Conservation (phyloP, 1,140 invertebrate species). For the Scaptomyza graminum region DNA sequence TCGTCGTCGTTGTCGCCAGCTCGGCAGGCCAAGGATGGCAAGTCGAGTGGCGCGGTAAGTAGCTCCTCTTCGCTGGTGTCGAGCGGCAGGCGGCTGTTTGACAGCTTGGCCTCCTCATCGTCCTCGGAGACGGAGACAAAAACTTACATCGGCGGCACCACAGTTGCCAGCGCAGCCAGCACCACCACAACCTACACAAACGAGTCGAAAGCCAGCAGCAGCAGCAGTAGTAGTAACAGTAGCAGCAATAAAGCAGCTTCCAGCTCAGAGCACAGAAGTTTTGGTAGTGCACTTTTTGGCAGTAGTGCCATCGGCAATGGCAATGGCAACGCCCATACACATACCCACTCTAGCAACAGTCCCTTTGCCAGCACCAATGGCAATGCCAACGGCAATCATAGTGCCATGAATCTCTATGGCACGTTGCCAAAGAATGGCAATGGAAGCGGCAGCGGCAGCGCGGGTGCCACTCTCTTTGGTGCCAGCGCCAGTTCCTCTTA, state of each 20-base stretch:
- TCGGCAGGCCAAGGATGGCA: conserved; percentile 49
- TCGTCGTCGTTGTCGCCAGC: conserved; percentile 73
- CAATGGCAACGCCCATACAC: conserved; percentile 30
- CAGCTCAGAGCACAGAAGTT: conserved; percentile 61
- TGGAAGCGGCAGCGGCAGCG: conserved; percentile 20
- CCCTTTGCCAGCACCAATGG: conserved; percentile 70
- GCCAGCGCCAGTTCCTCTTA: conserved; percentile 57
- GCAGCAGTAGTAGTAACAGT: conserved; percentile 55
- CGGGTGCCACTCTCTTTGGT: conserved; percentile 63
- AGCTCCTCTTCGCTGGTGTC: conserved; percentile 70
- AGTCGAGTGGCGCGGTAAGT: conserved; percentile 41
- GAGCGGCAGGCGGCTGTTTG: conserved; percentile 73
- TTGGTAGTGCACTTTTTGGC: conserved; percentile 63
- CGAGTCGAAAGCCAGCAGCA: conserved; percentile 55
- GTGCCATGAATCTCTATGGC: conserved; percentile 79
- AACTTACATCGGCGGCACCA: conserved; percentile 69
- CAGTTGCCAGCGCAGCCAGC: conserved; percentile 44
- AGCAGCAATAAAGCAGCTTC: conserved; percentile 56
- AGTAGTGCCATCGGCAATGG: conserved; percentile 65
- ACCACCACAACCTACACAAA: conserved; percentile 70
- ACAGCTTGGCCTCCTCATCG: conserved; percentile 75
- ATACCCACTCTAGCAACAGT: conserved; percentile 51
- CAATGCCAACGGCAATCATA: conserved; percentile 58
- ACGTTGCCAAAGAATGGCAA: conserved; percentile 78
- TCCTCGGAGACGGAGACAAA: conserved; percentile 77